Conservation (phyloP, 2,113 vertebrate genomes). For the Bos taurus region DNA sequence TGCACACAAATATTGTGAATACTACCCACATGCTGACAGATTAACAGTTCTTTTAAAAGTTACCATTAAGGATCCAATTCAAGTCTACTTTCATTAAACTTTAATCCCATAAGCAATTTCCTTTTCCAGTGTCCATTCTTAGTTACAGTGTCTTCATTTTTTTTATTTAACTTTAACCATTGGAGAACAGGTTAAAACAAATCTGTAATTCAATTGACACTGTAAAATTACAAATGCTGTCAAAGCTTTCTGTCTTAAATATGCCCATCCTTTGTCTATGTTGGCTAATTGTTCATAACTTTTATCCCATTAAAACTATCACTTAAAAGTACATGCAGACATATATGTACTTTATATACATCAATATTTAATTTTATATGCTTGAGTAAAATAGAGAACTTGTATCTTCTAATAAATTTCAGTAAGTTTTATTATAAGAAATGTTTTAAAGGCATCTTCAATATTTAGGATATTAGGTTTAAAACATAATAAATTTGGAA, state of each 20-base stretch:
- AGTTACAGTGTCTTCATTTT: not conserved
- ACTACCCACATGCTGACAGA: not conserved
- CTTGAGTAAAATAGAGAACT: not conserved
- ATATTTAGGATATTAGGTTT: not conserved
- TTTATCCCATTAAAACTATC: not conserved
- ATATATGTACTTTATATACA: not conserved
- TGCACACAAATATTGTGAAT: not conserved
- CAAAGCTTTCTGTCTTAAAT: not conserved
- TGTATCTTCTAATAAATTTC: not conserved
- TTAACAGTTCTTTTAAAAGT: not conserved
- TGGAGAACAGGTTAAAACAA: not conserved
- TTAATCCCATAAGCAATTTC: not conserved
- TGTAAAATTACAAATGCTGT: not conserved
- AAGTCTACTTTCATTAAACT: not conserved
- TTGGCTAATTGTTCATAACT: not conserved
- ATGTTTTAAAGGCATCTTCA: not conserved
- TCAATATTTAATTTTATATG: not conserved
- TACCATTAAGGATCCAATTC: not conserved
- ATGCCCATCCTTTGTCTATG: not conserved
- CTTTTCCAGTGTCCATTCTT: not conserved
- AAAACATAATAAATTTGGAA: not conserved
- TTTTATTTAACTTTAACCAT: not conserved
- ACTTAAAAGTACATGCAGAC: not conserved
- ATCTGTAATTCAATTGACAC: not conserved
- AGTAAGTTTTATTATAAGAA: not conserved